Conservation (phyloP, 2,888 invertebrate species). For the Yponomeuta cagnagella region DNA sequence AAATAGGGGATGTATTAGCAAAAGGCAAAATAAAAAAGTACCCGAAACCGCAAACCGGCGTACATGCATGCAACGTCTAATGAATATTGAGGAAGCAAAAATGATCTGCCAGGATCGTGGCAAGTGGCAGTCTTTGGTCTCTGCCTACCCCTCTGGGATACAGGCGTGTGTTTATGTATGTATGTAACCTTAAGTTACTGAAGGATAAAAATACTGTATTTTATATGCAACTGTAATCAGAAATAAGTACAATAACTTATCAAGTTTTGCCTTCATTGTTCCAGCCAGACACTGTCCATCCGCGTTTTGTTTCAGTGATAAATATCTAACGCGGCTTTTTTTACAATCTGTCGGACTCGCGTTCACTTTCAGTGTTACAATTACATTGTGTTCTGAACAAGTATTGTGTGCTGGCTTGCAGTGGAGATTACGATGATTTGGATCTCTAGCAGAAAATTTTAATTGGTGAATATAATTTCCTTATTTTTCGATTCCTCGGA, state of each 20-base stretch:
- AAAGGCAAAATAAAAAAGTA: no score
- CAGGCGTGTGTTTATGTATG: no score
- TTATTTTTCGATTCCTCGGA: no score
- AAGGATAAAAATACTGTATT: no score
- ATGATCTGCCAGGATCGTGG: no score
- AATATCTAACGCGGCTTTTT: slow-evolving; percentile 1
- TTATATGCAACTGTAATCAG: background rate
- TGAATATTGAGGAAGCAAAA: no score
- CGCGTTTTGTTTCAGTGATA: slow-evolving; percentile 10
- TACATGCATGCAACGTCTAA: no score
- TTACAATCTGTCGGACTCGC: background rate
- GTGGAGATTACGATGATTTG: background rate
- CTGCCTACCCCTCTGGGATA: no score
- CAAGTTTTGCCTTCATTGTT: slow-evolving; percentile 4
- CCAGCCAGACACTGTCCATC: background rate
- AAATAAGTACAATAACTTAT: slow-evolving; percentile 9
- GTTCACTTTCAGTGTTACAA: background rate
- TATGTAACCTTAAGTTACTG: no score
- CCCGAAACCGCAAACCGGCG: no score
- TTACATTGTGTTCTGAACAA: background rate
- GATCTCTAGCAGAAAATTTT: background rate
- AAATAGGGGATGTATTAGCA: no score
- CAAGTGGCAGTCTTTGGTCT: no score
- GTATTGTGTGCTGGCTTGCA: background rate
- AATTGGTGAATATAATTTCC: background rate